phyloP scores from a whole-genome alignment of 2,888 invertebrate species.

The Dendrolimus pini region DNA sequence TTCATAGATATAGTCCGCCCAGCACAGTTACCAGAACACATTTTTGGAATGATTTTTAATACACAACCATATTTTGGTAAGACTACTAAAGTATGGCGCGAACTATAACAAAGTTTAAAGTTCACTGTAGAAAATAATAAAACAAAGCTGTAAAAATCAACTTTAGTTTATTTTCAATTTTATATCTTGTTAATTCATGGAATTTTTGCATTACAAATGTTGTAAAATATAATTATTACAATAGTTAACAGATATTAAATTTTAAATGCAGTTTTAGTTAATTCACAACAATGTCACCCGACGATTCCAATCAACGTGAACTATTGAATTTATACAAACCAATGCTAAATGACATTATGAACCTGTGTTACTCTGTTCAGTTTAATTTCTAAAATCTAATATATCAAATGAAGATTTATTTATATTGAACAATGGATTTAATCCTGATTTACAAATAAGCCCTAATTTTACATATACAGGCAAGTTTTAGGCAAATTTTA shows the following conservation, averaged over 20 bases:
- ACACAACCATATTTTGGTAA: too few species aligned
- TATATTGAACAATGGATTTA: slow-evolving; percentile 48
- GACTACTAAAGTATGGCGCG: too few species aligned
- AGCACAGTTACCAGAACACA: too few species aligned
- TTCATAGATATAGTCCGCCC: too few species aligned
- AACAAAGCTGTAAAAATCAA: slow-evolving; percentile 57
- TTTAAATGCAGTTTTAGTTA: slow-evolving; percentile 68
- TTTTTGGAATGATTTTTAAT: too few species aligned
- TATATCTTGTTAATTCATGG: slow-evolving; percentile 62
- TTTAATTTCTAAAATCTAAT: slow-evolving; percentile 43
- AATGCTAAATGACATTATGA: slow-evolving; percentile 20
- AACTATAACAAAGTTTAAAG: too few species aligned
- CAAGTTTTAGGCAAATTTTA: slow-evolving; percentile 61
- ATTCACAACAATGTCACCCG: slow-evolving; percentile 66
- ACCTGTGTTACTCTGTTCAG: slow-evolving; percentile 24
- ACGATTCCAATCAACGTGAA: slow-evolving; percentile 17
- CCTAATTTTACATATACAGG: slow-evolving; percentile 51
- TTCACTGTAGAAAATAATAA: slow-evolving; percentile 14
- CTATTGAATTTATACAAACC: slow-evolving; percentile 35
- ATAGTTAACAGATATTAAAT: slow-evolving; percentile 67
- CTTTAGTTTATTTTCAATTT: slow-evolving; percentile 71
- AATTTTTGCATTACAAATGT: slow-evolving; percentile 72
- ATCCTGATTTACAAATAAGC: slow-evolving; percentile 45
- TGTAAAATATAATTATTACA: slow-evolving; percentile 65
- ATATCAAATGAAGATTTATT: slow-evolving; percentile 33